Evolutionary conservation across 2,797 vertebrate species (phyloP), one percentile per base, ranked within the genome.

Genomic region (Poecilia gillii): DNA sequence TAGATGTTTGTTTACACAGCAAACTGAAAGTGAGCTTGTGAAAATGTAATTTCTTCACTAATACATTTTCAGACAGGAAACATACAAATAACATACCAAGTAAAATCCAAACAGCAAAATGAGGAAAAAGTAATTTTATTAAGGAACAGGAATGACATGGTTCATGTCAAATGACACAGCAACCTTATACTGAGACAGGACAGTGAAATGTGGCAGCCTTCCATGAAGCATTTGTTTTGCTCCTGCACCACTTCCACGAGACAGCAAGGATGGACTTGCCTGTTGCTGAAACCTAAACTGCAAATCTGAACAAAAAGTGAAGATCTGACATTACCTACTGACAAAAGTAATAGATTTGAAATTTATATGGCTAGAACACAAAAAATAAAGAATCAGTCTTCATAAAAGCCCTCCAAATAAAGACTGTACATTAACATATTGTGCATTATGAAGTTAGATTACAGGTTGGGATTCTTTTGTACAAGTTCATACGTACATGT

Each of bases 401-500:
- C 88, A 87, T 89, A 89, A 92, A 87, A 87, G 76, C 85, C 71
- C 82, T 79, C 76, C 77, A 83, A 78, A 90, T 84, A 88, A 92
- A 93, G 86, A 83, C 90, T 93, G 90, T 91, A 93, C 91, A 94
- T 43, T 43, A 94, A 89, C 41, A 25, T 92, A 89, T 92, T 90
- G 80, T 93, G 93, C 93, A 94, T 85, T 92, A 84, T 92, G 92
- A 94, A 90, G 87, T 92, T 92, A 90, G 92, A 92, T 89, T 91
- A 93, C 88, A 94, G 81, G 78, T 85, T 83, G 79, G 77, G 72
- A 78, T 91, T 83, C 84, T 77, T 93, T 88, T 93, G 80, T 93
- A 93, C 92, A 93, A 88, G 86, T 92, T 83, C 91, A 90, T 90
- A 91, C 81, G 83, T 90, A 91, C 87, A 84, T 81, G 68, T 83